phyloP scores from a whole-genome alignment of 2,888 invertebrate species.

The Brachyptera putata region DNA sequence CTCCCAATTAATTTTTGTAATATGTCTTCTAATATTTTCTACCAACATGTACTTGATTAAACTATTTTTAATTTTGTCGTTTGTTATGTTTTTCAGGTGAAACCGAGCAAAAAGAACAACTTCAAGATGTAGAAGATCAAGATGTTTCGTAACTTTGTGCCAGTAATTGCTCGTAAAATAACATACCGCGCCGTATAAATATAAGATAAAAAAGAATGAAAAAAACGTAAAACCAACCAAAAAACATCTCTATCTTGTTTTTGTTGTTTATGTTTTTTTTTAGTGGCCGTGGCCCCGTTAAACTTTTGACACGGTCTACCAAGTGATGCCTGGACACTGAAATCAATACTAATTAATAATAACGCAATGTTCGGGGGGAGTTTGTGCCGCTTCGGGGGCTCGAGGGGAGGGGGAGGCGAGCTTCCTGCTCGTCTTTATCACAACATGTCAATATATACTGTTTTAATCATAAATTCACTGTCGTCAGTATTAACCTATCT shows the following conservation, averaged over 20 bases:
- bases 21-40: neutral
- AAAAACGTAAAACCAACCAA: conserved; percentile 27
- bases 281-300: conserved; percentile 24
- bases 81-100: conserved; percentile 58
- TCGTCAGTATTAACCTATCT: conserved; percentile 5
- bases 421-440: neutral
- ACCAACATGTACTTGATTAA: neutral
- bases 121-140: conserved; percentile 92
- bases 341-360: conserved; percentile 5
- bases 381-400: neutral
- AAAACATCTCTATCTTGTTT: conserved; percentile 31
- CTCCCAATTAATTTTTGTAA: neutral
- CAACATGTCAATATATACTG: neutral
- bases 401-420: neutral
- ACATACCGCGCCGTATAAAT: conserved; percentile 25
- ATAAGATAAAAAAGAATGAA: too few species aligned
- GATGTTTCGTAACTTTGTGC: conserved; percentile 78
- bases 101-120: conserved; percentile 84
- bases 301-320: conserved; percentile 13
- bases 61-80: neutral
- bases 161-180: conserved; percentile 24
- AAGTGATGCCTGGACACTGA: conserved; percentile 30
- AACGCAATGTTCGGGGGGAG: conserved; percentile 15
- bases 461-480: conserved; percentile 10
- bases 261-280: too few species aligned